Evolutionary conservation across 2,888 invertebrate species (phyloP), one percentile per base, ranked within the genome.

Genomic region (Sinodicranocentrus sp.): DNA sequence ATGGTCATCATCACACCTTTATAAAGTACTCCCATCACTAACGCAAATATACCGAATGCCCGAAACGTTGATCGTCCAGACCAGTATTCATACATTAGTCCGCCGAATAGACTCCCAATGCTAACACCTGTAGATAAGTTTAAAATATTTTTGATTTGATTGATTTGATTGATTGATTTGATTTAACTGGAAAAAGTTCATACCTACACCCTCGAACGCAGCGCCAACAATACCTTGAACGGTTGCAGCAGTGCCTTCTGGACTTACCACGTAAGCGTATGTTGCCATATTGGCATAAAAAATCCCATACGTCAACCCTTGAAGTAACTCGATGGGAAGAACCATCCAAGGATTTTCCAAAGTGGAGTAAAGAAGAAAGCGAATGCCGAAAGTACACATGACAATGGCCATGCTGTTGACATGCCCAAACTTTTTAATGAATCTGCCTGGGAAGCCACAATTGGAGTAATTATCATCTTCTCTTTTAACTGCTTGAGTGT

Each of bases 201-300:
- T 79, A 92, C 93, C 97, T 13, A 97, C 92, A 17, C 97, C 97
- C 91, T 97, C 97, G 90, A 97, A 97, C 63, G 96, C 92, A 1
- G 96, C 96, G 15, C 97, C 96, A 25, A 96, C 94, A 59, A 97
- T 91, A 68, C 97, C 97, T 92, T 96, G 96, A 89, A 97, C 94
- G 15, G 97, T 97, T 0, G 96, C 95, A 90, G 95, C 95, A 0
- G 95, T 95, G 8, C 96, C 97, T 0, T 94, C 93, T 0, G 96
- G 96, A 0, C 97, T 94, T 0, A 96, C 93, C 83, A 95, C 93
- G 89, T 94, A 95, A 0, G 96, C 96, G 90, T 96, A 97, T 0
- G 96, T 95, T n/a, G 96, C 94, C 95, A 97, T 96, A 10, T 96
- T 94, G 0, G 96, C 94, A 90, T 95, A 97, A 89, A 95, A 95